phyloP scores from a whole-genome alignment of 2,113 vertebrate species.

The Hemichromis elongatus region DNA sequence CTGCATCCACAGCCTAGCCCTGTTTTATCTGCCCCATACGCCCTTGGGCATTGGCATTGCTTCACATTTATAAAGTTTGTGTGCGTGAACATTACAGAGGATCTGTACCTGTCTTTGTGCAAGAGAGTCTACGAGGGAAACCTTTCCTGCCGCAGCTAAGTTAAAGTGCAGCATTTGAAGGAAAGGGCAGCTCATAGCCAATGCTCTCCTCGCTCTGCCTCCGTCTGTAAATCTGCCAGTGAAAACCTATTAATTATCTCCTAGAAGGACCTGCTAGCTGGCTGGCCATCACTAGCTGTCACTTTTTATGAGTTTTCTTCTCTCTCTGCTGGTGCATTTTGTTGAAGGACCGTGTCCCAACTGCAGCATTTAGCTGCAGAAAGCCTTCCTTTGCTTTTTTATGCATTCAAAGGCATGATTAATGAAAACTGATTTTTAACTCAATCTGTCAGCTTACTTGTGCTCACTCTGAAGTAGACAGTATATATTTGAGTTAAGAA shows the following conservation, averaged over 20 bases:
- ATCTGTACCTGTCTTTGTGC: background rate
- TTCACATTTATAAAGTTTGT: background rate
- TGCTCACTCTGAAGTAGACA: conserved; percentile 3
- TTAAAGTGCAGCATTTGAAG: conserved; percentile 52
- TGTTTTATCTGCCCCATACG: background rate
- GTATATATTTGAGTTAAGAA: conserved; percentile 8
- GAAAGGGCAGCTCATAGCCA: conserved; percentile 46
- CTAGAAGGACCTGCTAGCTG: conserved; percentile 56
- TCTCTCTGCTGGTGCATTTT: conserved; percentile 42
- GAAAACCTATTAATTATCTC: conserved; percentile 69
- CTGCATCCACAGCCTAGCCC: background rate
- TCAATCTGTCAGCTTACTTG: background rate
- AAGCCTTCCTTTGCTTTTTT: conserved; percentile 20
- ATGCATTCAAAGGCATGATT: conserved; percentile 15
- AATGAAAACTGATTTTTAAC: conserved; percentile 41
- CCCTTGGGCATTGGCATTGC: background rate
- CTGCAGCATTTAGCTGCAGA: conserved; percentile 40
- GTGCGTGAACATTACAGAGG: background rate
- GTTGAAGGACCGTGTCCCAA: conserved; percentile 13
- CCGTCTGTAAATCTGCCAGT: conserved; percentile 62
- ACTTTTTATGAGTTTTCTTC: conserved; percentile 61
- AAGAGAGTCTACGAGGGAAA: background rate
- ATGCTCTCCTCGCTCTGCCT: conserved; percentile 20
- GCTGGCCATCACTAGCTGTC: conserved; percentile 59
- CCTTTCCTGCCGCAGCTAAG: conserved; percentile 12